These are phyloP conservation scores for Anolis carolinensis DNA, from an alignment of 2,113 vertebrate genomes.

Conservation along the genomic window DNA sequence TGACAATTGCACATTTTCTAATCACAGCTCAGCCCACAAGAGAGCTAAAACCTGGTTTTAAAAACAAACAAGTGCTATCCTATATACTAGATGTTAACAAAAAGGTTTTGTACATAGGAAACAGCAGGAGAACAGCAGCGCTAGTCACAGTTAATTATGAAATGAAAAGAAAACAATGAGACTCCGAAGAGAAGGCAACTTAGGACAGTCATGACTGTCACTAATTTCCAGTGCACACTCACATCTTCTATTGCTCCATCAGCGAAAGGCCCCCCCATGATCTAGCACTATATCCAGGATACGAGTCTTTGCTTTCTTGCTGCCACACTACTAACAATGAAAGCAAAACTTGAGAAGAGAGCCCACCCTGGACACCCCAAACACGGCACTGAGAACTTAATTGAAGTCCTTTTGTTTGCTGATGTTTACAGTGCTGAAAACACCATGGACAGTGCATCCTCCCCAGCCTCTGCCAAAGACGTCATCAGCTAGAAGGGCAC, in stretches of 20 bases:
- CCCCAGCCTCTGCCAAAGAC: constrained; percentile 52
- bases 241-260: constrained; percentile 1
- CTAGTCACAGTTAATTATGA: not conserved
- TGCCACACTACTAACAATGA: constrained; percentile 38
- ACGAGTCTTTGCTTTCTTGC: constrained; percentile 22
- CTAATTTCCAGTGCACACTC: constrained; percentile 1
- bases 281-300: constrained; percentile 51
- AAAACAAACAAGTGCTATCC: not conserved
- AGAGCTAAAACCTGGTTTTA: not conserved
- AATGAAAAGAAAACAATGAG: not conserved
- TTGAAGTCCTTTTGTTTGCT: constrained; percentile 43
- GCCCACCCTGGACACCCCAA: constrained; percentile 52
- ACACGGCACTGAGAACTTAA: not conserved
- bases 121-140: not conserved
- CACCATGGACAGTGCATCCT: constrained; percentile 32
- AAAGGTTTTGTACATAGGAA: not conserved
- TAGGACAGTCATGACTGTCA: constrained; percentile 15
- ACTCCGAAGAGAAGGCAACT: constrained; percentile 31
- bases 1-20: not conserved
- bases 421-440: constrained; percentile 43
- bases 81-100: not conserved
- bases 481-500: constrained; percentile 18
- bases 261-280: not conserved
- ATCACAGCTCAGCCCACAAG: not conserved
- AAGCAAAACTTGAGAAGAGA: constrained; percentile 42